A percentile compares a stretch with the other conserved stretches of the same genome.
phyloP scores from a whole-genome alignment of 2,888 invertebrate genomes.

The Sinotaia quadrata region DNA sequence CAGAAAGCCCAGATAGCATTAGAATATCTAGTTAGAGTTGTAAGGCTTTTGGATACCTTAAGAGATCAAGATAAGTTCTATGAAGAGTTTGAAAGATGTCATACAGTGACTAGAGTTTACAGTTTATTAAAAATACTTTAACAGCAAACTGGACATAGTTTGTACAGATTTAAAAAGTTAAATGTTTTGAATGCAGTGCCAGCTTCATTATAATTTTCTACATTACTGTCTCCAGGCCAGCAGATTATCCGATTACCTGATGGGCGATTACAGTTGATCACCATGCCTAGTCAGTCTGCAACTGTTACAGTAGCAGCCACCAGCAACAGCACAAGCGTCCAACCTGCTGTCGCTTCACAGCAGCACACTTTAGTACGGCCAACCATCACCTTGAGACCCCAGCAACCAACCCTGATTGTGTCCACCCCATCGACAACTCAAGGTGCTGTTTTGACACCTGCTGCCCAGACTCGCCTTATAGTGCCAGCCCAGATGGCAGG shows the following conservation, averaged over 20 bases:
- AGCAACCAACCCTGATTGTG: slow-evolving; percentile 42
- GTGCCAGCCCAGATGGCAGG: slow-evolving; percentile 39
- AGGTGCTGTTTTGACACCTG: slow-evolving; percentile 22
- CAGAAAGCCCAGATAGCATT: no score
- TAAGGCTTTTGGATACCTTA: no score
- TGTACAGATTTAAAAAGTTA: neutral
- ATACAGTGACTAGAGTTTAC: no score
- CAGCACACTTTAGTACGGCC: slow-evolving; percentile 24
- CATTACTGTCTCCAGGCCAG: slow-evolving; percentile 76
- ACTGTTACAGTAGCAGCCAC: slow-evolving; percentile 32
- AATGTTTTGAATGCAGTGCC: neutral
- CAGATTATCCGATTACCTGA: slow-evolving; percentile 94
- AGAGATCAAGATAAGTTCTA: no score
- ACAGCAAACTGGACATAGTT: no score
- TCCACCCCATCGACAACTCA: slow-evolving; percentile 36
- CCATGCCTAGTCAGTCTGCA: slow-evolving; percentile 65
- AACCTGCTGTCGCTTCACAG: slow-evolving; percentile 17
- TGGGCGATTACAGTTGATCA: slow-evolving; percentile 90
- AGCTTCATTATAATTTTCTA: neutral
- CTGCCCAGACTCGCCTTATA: slow-evolving; percentile 42
- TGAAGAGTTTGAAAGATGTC: no score
- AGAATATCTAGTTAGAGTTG: no score
- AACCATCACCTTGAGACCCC: slow-evolving; percentile 40
- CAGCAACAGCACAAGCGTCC: slow-evolving; percentile 28
- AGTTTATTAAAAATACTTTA: no score